These are phyloP conservation scores for Spatula clypeata DNA, from an alignment of 2,797 vertebrate genomes.

Conservation along the genomic window DNA sequence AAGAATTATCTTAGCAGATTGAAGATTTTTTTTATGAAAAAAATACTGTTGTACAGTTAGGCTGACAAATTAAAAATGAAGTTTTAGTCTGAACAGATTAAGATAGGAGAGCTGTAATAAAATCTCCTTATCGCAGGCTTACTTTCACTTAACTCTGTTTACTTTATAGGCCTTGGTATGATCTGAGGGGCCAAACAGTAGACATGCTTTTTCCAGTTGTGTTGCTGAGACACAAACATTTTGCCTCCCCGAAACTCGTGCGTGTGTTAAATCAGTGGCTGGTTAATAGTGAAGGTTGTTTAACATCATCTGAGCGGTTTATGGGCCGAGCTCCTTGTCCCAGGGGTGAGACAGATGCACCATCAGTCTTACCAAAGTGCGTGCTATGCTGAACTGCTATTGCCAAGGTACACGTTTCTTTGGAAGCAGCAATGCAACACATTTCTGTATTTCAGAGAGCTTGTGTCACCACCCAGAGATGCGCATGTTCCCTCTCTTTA, in stretches of 20 bases:
- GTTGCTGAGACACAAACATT: neutral
- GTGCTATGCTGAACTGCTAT: accelerated
- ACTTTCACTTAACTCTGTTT: neutral
- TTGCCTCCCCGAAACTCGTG: neutral
- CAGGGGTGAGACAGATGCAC: neutral
- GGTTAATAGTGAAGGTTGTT: neutral
- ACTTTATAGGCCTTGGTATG: neutral
- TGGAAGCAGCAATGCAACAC: neutral
- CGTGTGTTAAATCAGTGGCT: neutral
- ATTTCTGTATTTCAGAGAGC: neutral
- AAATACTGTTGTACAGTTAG: neutral
- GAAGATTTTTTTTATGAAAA: neutral
- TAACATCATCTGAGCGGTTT: neutral
- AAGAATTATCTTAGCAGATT: constrained; percentile 42
- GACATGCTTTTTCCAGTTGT: neutral
- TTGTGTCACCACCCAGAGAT: neutral
- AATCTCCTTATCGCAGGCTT: neutral
- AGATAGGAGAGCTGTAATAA: neutral
- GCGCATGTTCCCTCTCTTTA: neutral
- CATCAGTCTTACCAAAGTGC: neutral
- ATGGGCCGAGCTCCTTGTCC: neutral
- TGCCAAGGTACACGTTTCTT: neutral
- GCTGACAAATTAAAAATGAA: neutral
- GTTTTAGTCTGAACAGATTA: neutral
- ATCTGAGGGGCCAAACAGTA: neutral